Evolutionary conservation across 2,888 invertebrate species (phyloP), one percentile per base, ranked within the genome.

Genomic region (Megalurothrips usitatus): DNA sequence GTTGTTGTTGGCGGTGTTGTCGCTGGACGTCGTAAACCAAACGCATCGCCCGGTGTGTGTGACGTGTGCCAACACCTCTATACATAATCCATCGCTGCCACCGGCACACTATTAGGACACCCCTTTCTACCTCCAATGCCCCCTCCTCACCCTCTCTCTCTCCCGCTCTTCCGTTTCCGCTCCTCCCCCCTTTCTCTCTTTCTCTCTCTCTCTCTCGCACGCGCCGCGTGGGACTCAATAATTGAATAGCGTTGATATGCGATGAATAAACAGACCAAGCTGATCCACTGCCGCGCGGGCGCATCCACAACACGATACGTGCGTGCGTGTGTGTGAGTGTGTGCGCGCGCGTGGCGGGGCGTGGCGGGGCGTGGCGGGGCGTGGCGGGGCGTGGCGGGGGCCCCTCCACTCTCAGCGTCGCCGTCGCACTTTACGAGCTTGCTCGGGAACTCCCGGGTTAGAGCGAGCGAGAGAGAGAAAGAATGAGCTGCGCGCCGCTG

Each of bases 301-400:
- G 10, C 68, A 75, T 26, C n/a, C 68, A 75, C 23, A 6, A 68
- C 68, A 43, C 34, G 34, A 43, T 43, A 6, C 6, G 34, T 43
- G 34, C 2, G 34, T 43, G 34, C 6, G 34, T 43, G 34, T 43
- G 34, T 43, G 34, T 43, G 34, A 4, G 34, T 43, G 34, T 43
- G 34, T 43, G 34, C 34, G 34, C 34, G 34, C 34, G 34, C 34
- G 34, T 43, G 34, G 2, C 3, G 2, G 34, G 2, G 34, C 6
- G 34, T 43, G 34, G 34, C 6, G 34, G 2, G 34, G 34, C 6
- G 34, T 43, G 34, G 6, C 3, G 17, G 19, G 47, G 79, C 79
- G 81, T 63, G 82, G 83, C 82, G 82, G 58, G 58, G 58, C 52
- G 52, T 52, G 52, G 83, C 83, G 82, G 83, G 82, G 84, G 47